Evolutionary conservation across 2,797 vertebrate species (phyloP), one percentile per base, ranked within the genome.

Genomic region (Sandelia bainsii): DNA sequence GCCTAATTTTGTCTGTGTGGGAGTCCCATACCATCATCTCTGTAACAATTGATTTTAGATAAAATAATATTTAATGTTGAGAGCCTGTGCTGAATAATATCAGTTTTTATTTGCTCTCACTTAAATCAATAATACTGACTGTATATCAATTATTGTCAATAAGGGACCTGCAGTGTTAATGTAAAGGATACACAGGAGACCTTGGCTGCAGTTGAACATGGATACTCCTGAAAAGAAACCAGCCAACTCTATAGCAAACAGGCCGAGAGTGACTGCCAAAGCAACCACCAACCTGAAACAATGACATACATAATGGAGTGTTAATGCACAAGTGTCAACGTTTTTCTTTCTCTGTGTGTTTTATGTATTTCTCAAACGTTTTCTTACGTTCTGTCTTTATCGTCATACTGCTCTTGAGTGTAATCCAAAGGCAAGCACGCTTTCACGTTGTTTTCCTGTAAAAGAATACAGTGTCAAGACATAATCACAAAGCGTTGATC

Each of bases 191-290:
- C 97, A 98, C 57, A 98, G 87, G 37, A 98, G 93, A 27, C 94
- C 91, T 85, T 97, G 97, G 63, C 93, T 94, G 78, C 84, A 90
- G 92, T 95, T 97, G 89, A 98, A 98, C 96, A 97, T 97, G 76
- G 96, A 97, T n/a, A 95, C 93, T 61, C 96, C 97, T 0, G 95
- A 96, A 64, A 97, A 93, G 87, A 98, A 97, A 9, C 96, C 96
- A 27, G 91, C 86, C 77, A 97, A 71, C 86, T 98, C 97, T 46
- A 97, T 75, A 1, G 82, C 93, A 86, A 97, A 97, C 72, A 97
- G 89, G 17, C 92, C 95, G 3, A 98, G 82, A 0, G 96, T 97
- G 76, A 97, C 91, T 0, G 94, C 94, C 63, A 98, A 81, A 0
- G 91, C 96, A 20, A 93, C 91, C 66, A 97, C 91, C 89, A 98